Base-by-base conservation (phyloP, 2,797 vertebrate genomes). In the Ptychobarbus kaznakovi region DNA sequence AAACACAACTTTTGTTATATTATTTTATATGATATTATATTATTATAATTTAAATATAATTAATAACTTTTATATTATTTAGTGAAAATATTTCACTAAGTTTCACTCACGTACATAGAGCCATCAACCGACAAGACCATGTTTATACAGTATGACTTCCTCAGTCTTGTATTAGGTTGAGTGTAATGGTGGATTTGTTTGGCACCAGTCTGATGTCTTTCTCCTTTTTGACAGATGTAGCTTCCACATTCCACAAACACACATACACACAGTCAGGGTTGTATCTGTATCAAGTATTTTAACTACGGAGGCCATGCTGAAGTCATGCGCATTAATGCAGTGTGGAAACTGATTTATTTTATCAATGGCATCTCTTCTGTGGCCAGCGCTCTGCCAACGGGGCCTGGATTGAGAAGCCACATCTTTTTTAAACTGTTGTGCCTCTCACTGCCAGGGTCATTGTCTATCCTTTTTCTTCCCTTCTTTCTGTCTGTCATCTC, bases 281-380 rank as follows among this genome's bases (percentile, higher is more conserved):
- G 22, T 90, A 90, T 91, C 89, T 91, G 63, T 76, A 81, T 81
- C 80, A 68, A 66, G 38, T 79, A 75, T 76, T 86, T 81, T 70
- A 76, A 84, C 53, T 44, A 61, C 16, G 76, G 63, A 56, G 72
- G 46, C 81, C 81, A 81, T 84, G 86, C 58, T 51, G 40, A 74
- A 15, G 56, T 83, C 81, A 80, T 58, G 78, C 58, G 58, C 87
- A 63, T 53, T 38, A 82, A 80, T 63, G 32, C 72, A 58, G 81
- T 75, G 86, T 84, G 82, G 81, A 86, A 86, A 82, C 85, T 22
- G 61, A 80, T 73, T 79, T 77, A 74, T 81, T 85, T 83, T 85
- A 85, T 80, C 82, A 66, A 82, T 81, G 69, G 79, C 35, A 78
- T 70, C 63, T 80, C 65, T 28, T 75, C 79, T 78, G 58, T 79